Evolutionary conservation across 2,888 invertebrate species (phyloP).

Genomic region (Melanostoma scalare): DNA sequence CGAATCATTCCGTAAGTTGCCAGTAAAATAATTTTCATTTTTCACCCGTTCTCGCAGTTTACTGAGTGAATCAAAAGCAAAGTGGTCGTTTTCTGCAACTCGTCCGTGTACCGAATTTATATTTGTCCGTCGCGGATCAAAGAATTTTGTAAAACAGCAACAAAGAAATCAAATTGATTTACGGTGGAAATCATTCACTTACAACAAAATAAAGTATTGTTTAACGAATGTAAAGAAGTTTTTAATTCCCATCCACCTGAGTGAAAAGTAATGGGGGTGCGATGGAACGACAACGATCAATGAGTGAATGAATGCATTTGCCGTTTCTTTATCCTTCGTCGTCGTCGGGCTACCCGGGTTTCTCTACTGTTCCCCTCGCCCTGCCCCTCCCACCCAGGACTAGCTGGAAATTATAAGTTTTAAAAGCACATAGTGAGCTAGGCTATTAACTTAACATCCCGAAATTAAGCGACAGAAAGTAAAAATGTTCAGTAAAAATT

Average conservation of each 20-base stretch:
- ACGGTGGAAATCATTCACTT: constrained; percentile 1
- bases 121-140: constrained; percentile 62
- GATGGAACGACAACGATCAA: constrained; percentile 70
- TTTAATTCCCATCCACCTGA: constrained; percentile 54
- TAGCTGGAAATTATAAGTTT: constrained; percentile 12
- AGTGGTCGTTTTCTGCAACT: constrained; percentile 48
- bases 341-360: constrained; percentile 56
- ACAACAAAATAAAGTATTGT: constrained; percentile 10
- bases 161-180: constrained; percentile 17
- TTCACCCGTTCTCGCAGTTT: constrained; percentile 60
- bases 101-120: constrained; percentile 29
- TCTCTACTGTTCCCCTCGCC: constrained; percentile 38
- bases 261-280: constrained; percentile 56
- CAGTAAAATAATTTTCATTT: constrained; percentile 27
- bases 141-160: constrained; percentile 38
- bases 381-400: constrained; percentile 25
- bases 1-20: constrained; percentile 28
- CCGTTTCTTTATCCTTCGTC: constrained; percentile 12
- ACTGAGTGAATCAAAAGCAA: constrained; percentile 61
- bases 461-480: constrained; percentile 27
- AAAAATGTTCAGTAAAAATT: constrained; percentile 53
- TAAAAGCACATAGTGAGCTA: constrained; percentile 37
- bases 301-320: constrained; percentile 68
- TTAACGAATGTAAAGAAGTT: neutral
- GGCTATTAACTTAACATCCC: constrained; percentile 38